Conservation (phyloP, 2,113 vertebrate species). For the Chunga burmeisteri region DNA sequence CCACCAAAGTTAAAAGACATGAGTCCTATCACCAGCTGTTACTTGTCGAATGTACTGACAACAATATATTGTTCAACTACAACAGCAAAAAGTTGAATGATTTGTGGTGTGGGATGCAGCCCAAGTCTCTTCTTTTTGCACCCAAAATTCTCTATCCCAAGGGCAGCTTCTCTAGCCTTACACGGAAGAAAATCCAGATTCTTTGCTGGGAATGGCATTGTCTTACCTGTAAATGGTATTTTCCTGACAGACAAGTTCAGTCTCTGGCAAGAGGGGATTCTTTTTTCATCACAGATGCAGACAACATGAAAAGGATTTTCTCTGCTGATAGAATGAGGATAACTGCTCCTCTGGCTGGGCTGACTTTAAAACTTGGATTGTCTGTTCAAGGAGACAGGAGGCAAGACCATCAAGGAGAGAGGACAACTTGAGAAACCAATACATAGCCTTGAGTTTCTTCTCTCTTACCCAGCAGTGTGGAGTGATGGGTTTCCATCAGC, state of each 20-base stretch:
- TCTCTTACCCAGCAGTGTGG: neutral
- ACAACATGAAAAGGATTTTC: neutral
- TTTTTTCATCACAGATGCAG: slow-evolving; percentile 4
- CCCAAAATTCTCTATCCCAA: neutral
- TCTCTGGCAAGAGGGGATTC: neutral
- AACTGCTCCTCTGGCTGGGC: neutral
- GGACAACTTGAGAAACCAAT: neutral
- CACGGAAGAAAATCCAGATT: neutral
- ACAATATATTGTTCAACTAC: neutral
- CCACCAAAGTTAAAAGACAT: neutral
- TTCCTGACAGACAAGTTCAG: neutral
- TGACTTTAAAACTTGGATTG: neutral
- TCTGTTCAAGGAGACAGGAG: neutral
- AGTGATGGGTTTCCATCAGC: slow-evolving; percentile 18
- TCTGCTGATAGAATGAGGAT: neutral
- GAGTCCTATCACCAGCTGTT: neutral
- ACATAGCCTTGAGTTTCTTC: neutral
- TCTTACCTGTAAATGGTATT: slow-evolving; percentile 34
- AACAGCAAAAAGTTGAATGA: neutral
- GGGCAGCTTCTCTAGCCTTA: neutral
- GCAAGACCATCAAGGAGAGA: neutral
- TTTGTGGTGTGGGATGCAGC: neutral
- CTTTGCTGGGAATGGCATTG: neutral
- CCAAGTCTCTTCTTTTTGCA: neutral
- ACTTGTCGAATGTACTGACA: neutral